Evolutionary conservation across 2,888 invertebrate species (phyloP).

Genomic region (Caenorhabditis macrosperma): DNA sequence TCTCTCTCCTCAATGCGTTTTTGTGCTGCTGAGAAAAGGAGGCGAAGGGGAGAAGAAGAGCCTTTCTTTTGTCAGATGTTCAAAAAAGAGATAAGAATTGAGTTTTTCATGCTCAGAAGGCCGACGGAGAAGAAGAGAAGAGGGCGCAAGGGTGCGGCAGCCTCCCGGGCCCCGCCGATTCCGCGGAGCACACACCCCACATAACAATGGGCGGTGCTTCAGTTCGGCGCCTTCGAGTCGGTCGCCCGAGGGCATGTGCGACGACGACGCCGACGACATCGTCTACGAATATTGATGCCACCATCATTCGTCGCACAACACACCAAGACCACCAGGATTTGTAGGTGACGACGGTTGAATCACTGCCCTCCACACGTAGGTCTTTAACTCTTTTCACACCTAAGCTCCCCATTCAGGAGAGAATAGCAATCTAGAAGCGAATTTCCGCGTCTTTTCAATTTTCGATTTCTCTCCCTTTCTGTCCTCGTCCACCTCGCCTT

Average conservation of each 20-base stretch:
- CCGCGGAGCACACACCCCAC: slow-evolving; percentile 30
- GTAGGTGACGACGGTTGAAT: slow-evolving; percentile 35
- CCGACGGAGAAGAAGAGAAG: slow-evolving; percentile 10
- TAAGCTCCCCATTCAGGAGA: not conserved
- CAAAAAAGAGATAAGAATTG: slow-evolving; percentile 58
- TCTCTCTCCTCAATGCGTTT: not conserved
- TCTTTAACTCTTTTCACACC: slow-evolving; percentile 10
- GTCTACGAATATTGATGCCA: slow-evolving; percentile 59
- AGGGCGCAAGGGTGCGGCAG: slow-evolving; percentile 53
- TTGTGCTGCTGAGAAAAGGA: not conserved
- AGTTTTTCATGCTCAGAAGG: slow-evolving; percentile 50
- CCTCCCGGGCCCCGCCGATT: slow-evolving; percentile 16
- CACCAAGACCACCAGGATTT: slow-evolving; percentile 26
- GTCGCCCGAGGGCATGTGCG: slow-evolving; percentile 58
- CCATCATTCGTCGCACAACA: slow-evolving; percentile 35
- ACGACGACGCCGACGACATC: slow-evolving; percentile 39
- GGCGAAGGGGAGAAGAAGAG: slow-evolving; percentile 10
- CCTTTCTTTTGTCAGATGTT: slow-evolving; percentile 53
- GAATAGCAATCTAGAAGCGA: slow-evolving; percentile 21
- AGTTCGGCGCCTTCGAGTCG: slow-evolving; percentile 53
- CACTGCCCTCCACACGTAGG: slow-evolving; percentile 22
- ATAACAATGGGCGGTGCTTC: slow-evolving; percentile 61
- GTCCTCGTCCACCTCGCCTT: not conserved
- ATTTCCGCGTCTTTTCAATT: slow-evolving; percentile 11
- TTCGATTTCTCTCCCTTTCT: not conserved